These are phyloP conservation scores for Hololepta plana DNA, from an alignment of 2,888 invertebrate genomes.

Conservation along the genomic window DNA sequence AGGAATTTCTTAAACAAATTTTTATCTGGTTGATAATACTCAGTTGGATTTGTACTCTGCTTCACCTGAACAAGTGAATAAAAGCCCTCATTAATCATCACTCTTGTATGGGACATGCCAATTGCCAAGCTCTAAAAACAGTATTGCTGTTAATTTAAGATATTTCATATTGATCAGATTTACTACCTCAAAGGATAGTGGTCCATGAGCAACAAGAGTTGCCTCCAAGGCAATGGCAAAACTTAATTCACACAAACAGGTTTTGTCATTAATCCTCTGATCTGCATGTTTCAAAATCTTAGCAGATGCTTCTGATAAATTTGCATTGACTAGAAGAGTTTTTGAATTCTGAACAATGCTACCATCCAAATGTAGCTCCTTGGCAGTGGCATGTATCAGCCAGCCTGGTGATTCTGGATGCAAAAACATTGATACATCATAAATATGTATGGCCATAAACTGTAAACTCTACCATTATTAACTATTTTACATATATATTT, in stretches of 20 bases:
- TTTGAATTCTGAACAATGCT: conserved; percentile 50
- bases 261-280: conserved; percentile 30
- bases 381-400: conserved; percentile 51
- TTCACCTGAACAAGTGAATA: conserved; percentile 31
- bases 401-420: conserved; percentile 45
- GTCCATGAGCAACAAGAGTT: conserved; percentile 61
- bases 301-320: conserved; percentile 45
- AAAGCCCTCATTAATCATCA: conserved; percentile 37
- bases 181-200: conserved; percentile 65
- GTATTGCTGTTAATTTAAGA: conserved; percentile 6
- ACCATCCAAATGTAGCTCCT: conserved; percentile 48
- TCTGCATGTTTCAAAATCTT: conserved; percentile 36
- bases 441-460: conserved; percentile 75
- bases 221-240: conserved; percentile 61
- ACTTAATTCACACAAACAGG: conserved; percentile 51
- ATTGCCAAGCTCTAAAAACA: conserved; percentile 44
- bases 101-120: conserved; percentile 37
- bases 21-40: conserved; percentile 27
- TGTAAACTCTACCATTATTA: conserved; percentile 21
- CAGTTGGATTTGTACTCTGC: conserved; percentile 25
- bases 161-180: neutral
- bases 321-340: conserved; percentile 53
- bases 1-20: conserved; percentile 45
- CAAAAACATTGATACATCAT: conserved; percentile 49
- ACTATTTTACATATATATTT: conserved; percentile 5